Percentiles rank a stretch among this genome's conserved stretches.
These are phyloP conservation scores for Antitype chi DNA, from an alignment of 2,888 invertebrate genomes.

Conservation along the genomic window DNA sequence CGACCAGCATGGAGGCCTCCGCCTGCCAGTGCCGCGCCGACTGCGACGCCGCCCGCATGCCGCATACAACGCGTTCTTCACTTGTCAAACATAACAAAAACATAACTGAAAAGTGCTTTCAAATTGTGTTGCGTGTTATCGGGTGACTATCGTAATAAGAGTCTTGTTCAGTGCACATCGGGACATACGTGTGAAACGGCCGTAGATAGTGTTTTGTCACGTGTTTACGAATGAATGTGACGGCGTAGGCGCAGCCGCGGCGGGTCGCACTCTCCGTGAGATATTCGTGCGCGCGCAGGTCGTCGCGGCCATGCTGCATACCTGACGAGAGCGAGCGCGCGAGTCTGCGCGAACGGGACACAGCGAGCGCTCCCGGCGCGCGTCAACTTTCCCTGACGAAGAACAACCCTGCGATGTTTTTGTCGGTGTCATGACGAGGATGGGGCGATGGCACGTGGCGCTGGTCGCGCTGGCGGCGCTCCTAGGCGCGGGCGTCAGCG, in stretches of 20 bases:
- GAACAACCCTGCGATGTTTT: constrained; percentile 85
- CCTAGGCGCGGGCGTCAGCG: constrained; percentile 80
- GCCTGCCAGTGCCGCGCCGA: constrained; percentile 87
- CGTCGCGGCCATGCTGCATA: constrained; percentile 91
- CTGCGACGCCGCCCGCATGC: constrained; percentile 84
- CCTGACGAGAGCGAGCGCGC: constrained; percentile 89
- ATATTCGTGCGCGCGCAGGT: constrained; percentile 89
- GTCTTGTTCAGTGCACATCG: constrained; percentile 60
- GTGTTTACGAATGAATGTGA: constrained; percentile 89
- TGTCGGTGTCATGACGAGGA: constrained; percentile 86
- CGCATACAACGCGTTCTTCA: constrained; percentile 72
- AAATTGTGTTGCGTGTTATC: constrained; percentile 73
- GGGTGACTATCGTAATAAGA: constrained; percentile 62
- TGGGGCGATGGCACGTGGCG: constrained; percentile 88
- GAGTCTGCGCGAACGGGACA: constrained; percentile 88
- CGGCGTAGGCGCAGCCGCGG: constrained; percentile 88
- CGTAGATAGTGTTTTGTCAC: constrained; percentile 86
- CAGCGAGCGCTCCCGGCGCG: constrained; percentile 82
- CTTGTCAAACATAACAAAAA: constrained; percentile 80
- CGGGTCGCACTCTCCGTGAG: constrained; percentile 89
- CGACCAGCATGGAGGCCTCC: constrained; percentile 85
- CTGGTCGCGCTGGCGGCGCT: constrained; percentile 86
- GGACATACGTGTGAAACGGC: constrained; percentile 66
- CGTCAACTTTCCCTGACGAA: constrained; percentile 83
- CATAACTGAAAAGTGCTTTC: constrained; percentile 82